A percentile compares a stretch with the other conserved stretches of the same genome.
Evolutionary conservation across 92 coral and sea anemone species (phyloP).

Genomic region (Epizoanthus rinbou): DNA sequence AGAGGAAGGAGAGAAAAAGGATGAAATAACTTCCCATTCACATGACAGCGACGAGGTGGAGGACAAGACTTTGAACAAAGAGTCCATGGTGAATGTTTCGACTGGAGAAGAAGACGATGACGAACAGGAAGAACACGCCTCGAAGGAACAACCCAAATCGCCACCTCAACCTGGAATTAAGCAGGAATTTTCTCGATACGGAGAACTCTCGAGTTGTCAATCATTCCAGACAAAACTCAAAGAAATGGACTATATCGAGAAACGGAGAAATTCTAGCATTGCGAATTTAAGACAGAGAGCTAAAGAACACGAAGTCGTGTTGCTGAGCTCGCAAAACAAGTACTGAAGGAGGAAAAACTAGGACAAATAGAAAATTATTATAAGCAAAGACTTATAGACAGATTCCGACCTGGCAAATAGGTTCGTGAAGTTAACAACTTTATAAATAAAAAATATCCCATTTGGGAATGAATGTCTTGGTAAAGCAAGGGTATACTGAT

Average conservation of each 20-base stretch:
- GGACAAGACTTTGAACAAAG: neutral
- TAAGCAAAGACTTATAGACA: too few relatives aligned
- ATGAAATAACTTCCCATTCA: conserved; percentile 28
- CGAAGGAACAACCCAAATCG: conserved; percentile 13
- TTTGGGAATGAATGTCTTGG: too few relatives aligned
- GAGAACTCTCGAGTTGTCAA: conserved; percentile 20
- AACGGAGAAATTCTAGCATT: conserved; percentile 74
- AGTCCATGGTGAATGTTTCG: neutral
- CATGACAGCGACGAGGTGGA: conserved; percentile 22
- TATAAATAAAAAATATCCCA: too few relatives aligned
- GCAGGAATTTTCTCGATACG: conserved; percentile 56
- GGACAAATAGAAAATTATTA: neutral
- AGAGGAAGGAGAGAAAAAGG: conserved; percentile 50
- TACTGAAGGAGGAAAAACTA: neutral
- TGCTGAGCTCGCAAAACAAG: conserved; percentile 43
- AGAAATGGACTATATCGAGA: conserved; percentile 67
- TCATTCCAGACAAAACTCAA: conserved; percentile 43
- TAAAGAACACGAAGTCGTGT: conserved; percentile 78
- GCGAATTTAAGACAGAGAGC: conserved; percentile 84
- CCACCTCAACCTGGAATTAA: conserved; percentile 48
- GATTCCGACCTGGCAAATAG: neutral
- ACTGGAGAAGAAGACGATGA: conserved; percentile 28
- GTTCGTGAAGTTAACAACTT: neutral
- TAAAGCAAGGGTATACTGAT: too few relatives aligned
- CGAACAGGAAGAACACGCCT: neutral